Percentiles rank a stretch among this genome's conserved stretches.
These are phyloP conservation scores for Azorinus chamasolen DNA, from an alignment of 2,888 invertebrate genomes.

Conservation along the genomic window DNA sequence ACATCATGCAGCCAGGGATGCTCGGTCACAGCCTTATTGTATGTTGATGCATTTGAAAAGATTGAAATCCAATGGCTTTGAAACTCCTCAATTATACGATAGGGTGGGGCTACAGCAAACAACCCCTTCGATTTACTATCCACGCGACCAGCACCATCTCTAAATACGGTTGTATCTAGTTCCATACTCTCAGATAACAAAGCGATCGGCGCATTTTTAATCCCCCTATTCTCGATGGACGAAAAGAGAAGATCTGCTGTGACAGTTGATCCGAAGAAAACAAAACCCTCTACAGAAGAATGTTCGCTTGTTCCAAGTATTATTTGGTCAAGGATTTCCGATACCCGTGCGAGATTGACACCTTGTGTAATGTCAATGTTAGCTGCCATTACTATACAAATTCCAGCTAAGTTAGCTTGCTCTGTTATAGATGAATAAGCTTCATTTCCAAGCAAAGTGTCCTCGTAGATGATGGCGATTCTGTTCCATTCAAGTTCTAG, in stretches of 20 bases:
- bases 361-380: slow-evolving; percentile 18
- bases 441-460: slow-evolving; percentile 63
- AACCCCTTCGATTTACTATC: slow-evolving; percentile 26
- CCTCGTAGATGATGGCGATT: slow-evolving; percentile 67
- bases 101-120: slow-evolving; percentile 25
- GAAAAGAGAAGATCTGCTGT: slow-evolving; percentile 24
- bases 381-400: slow-evolving; percentile 51
- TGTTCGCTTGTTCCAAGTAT: slow-evolving; percentile 3
- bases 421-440: slow-evolving; percentile 26
- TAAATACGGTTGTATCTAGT: slow-evolving; percentile 22
- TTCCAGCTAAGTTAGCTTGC: slow-evolving; percentile 23
- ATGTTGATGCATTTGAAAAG: slow-evolving; percentile 32
- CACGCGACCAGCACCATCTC: background rate
- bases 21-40: slow-evolving; percentile 11
- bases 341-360: slow-evolving; percentile 10
- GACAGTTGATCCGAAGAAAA: slow-evolving; percentile 23
- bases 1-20: slow-evolving; percentile 41
- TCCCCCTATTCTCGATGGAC: slow-evolving; percentile 8
- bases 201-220: slow-evolving; percentile 22
- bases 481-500: slow-evolving; percentile 66
- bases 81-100: slow-evolving; percentile 40
- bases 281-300: slow-evolving; percentile 23
- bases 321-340: slow-evolving; percentile 11
- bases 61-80: slow-evolving; percentile 34
- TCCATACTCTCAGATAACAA: slow-evolving; percentile 37